phyloP scores from a whole-genome alignment of 1,140 invertebrate species.

The Sminthurinus signatus region DNA sequence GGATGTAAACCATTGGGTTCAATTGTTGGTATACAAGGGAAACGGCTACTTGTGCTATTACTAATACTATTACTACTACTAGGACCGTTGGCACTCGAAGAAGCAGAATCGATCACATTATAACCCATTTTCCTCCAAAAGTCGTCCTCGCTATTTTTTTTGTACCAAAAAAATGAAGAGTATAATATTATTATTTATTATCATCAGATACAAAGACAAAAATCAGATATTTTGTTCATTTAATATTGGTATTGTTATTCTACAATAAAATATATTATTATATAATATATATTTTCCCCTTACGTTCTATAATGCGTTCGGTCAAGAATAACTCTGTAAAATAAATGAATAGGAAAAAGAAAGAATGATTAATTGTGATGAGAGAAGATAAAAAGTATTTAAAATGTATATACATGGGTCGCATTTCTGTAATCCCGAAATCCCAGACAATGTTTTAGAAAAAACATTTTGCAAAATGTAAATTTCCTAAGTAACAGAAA shows the following conservation, averaged over 20 bases:
- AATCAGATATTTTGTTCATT: no score
- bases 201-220: no score
- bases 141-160: conserved; percentile 18
- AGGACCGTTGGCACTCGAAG: not conserved
- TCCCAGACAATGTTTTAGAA: not conserved
- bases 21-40: not conserved
- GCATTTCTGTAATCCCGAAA: not conserved
- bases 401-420: not conserved
- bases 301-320: conserved; percentile 2
- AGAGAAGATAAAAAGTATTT: not conserved
- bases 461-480: not conserved
- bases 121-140: conserved; percentile 17
- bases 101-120: conserved; percentile 15
- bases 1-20: not conserved
- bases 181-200: no score
- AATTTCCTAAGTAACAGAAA: not conserved
- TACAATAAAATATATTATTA: no score
- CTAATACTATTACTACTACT: not conserved
- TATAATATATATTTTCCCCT: no score
- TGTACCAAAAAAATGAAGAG: no score
- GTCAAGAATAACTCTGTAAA: conserved; percentile 22
- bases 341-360: not conserved
- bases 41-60: not conserved
- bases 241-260: no score
- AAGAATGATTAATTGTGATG: no score